Base-by-base conservation (phyloP, 2,113 vertebrate species). In the Muscicapa adusta region DNA sequence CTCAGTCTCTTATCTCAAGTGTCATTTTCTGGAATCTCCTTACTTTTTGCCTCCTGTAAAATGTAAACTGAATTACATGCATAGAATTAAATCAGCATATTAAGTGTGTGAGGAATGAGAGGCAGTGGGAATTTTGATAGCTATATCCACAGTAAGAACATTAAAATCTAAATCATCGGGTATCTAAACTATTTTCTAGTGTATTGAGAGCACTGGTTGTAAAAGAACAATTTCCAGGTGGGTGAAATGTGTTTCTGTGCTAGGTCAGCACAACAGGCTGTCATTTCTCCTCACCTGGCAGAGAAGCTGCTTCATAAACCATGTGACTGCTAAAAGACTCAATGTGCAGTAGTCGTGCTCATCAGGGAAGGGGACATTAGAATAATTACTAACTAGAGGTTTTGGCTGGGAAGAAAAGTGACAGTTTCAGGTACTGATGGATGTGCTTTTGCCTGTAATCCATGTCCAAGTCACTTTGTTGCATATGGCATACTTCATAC, bases 21-120 rank as follows among this genome's bases (percentile, higher is more conserved):
- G 86, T 87, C 80, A 72, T 94, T 96, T 89, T 88, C 86, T 89
- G 65, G 89, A 96, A 89, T 83, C 42, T 78, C 57, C 84, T 75
- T 96, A 83, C 82, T 54, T 92, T 91, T 86, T 94, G 42, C 73
- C 85, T 93, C 47, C 51, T 88, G 57, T 95, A 70, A 89, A 95
- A 85, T 79, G 43, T 95, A 87, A 95, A 95, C 56, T 71, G 80
- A 93, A 92, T 96, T 96, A 89, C 50, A 91, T 61, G 51, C 67
- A 11, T 79, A 9, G 95, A 91, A 96, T 96, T 97, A 92, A 93
- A 95, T 95, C 73, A 96, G 60, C 28, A 33, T 83, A 75, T 61
- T 82, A 72, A 92, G 71, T 73, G 65, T 65, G 10, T 92, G 88
- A 91, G 47, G 73, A 89, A 70, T 93, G 91, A 89, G 85, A 87